These are phyloP conservation scores for Tyria jacobaeae DNA, from an alignment of 2,888 invertebrate species.

Conservation along the genomic window DNA sequence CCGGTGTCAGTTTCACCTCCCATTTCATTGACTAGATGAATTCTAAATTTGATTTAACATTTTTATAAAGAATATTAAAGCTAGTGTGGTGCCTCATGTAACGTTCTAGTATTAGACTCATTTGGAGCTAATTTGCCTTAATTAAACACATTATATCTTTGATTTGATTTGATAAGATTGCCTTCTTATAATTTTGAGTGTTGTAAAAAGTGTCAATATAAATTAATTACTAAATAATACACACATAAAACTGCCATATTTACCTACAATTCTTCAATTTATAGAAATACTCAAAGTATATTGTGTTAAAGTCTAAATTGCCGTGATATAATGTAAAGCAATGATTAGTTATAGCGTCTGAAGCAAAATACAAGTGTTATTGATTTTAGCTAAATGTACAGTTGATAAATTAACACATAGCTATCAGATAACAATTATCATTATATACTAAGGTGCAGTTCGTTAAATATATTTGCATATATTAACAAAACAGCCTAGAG, in stretches of 20 bases:
- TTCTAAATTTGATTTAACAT: constrained; percentile 28
- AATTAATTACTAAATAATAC: not conserved
- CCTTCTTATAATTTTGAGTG: not conserved
- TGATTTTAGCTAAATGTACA: constrained; percentile 7
- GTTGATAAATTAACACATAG: constrained; percentile 5
- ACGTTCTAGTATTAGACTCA: constrained; percentile 31
- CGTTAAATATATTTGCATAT: not conserved
- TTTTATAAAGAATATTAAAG: constrained; percentile 31
- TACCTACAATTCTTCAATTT: constrained; percentile 28
- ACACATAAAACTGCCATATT: not conserved
- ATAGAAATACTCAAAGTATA: constrained; percentile 28
- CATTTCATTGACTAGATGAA: constrained; percentile 24
- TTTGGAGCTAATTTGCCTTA: constrained; percentile 27
- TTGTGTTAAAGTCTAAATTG: constrained; percentile 26
- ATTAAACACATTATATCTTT: not conserved
- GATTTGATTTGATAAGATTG: not conserved
- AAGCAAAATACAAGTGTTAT: not conserved
- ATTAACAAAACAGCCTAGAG: not conserved
- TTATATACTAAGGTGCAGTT: not conserved
- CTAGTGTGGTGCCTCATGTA: constrained; percentile 35
- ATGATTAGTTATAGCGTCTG: constrained; percentile 15
- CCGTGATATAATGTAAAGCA: constrained; percentile 15
- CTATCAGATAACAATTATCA: not conserved
- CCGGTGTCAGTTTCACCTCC: constrained; percentile 28
- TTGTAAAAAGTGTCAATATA: not conserved